Conservation (phyloP, 2,888 invertebrate genomes). For the Leptopilina drosophilae region DNA sequence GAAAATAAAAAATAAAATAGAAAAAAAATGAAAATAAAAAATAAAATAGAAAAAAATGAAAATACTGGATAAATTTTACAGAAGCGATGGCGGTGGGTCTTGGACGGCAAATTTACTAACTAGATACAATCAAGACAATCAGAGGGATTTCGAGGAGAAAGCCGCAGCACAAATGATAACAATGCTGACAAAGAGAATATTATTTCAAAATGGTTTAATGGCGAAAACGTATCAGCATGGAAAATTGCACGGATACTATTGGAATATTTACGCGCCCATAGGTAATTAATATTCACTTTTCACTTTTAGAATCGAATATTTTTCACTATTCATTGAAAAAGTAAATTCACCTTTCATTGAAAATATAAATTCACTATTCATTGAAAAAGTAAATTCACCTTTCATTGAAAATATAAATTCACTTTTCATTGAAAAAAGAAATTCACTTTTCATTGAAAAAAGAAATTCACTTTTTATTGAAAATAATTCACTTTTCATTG, state of each 20-base stretch:
- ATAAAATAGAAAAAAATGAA: background rate
- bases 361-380: too few species aligned
- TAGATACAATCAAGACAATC: constrained; percentile 92
- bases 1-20: too few species aligned
- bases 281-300: constrained; percentile 58
- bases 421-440: background rate
- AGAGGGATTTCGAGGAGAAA: constrained; percentile 89
- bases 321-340: too few species aligned
- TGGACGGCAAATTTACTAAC: constrained; percentile 89
- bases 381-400: too few species aligned
- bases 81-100: constrained; percentile 79
- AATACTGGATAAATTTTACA: constrained; percentile 43
- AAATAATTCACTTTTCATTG: too few species aligned
- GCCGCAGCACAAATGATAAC: constrained; percentile 84
- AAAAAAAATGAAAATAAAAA: background rate
- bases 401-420: too few species aligned
- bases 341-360: too few species aligned
- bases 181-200: constrained; percentile 79
- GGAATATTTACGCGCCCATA: constrained; percentile 65
- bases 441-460: too few species aligned
- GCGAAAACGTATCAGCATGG: constrained; percentile 58
- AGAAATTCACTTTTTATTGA: too few species aligned
- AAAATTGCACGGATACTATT: constrained; percentile 60
- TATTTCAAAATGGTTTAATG: constrained; percentile 63
- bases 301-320: too few species aligned